Base-by-base conservation (phyloP, 2,113 vertebrate species). In the Pluvianellus socialis region DNA sequence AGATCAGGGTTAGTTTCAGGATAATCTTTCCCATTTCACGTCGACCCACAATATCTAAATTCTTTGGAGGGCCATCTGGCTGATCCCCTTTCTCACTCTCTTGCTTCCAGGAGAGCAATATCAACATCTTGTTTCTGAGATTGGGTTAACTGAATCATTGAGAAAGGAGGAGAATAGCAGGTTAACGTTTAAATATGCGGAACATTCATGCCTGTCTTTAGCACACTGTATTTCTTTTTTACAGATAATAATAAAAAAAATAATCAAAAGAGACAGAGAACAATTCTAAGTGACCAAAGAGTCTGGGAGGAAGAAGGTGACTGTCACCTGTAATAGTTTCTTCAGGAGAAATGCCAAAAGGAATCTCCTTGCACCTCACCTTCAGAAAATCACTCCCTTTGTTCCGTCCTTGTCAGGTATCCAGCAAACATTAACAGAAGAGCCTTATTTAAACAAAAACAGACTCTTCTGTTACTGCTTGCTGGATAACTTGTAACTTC, bases 391-490 rank as follows among this genome's bases (percentile, higher is more conserved):
- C 30, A 73, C 22, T 81, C 53, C 22, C 35, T 96, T 95, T 62
- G 53, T 38, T 88, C 32, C 32, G 67, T 61, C 52, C 40, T 85
- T 90, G 67, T 33, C 73, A 90, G 30, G 13, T 38, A 90, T 66
- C 63, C 67, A 90, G 63, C 28, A 90, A 92, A 91, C 44, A 73
- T 71, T 89, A 96, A 59, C 28, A 77, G 70, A 91, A 92, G 72
- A 73, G 47, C 44, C 61, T 52, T 77, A 28, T 59, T 86, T 73
- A 91, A 96, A 95, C 6, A 24, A 87, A 96, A 96, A 5, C 63
- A 89, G 21, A 84, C 23, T 56, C 35, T 87, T 71, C n/a, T 33
- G 27, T 55, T 91, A 58, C 58, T 77, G 28, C 63, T 83, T 94
- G 42, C 33, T 63, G 65, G 59, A 14, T 47, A 90, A 81, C 73